These are phyloP conservation scores for zebrafish (Danio rerio) DNA, from an alignment of 2,113 vertebrate species.

Conservation along the genomic window DNA sequence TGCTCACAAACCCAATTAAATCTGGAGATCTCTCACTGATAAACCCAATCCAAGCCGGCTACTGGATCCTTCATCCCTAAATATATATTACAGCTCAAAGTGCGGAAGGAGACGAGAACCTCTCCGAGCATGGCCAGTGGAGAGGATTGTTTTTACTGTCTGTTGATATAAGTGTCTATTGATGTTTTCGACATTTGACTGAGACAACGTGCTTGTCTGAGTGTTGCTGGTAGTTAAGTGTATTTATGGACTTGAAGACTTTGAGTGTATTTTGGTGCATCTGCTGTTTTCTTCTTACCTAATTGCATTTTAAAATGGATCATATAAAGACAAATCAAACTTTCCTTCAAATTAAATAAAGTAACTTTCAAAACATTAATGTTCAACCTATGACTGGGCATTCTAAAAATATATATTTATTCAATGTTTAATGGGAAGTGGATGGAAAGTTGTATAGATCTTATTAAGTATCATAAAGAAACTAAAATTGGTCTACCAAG, in stretches of 20 bases:
- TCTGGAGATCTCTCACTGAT: constrained; percentile 61
- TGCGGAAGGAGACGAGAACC: neutral
- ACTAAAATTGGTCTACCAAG: neutral
- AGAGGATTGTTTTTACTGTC: constrained; percentile 14
- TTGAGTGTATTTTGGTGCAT: neutral
- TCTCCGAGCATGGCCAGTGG: neutral
- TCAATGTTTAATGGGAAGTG: too few species aligned
- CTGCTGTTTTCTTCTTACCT: neutral
- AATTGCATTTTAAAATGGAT: neutral
- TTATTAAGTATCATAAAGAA: neutral
- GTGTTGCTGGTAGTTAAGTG: neutral
- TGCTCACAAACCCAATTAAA: constrained; percentile 68
- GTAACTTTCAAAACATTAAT: too few species aligned
- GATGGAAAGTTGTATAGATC: too few species aligned
- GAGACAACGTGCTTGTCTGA: neutral
- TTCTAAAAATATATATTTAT: too few species aligned
- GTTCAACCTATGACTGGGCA: too few species aligned
- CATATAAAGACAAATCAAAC: neutral
- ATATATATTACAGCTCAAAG: constrained; percentile 47
- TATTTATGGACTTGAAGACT: neutral
- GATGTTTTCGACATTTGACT: constrained; percentile 22
- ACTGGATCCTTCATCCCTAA: constrained; percentile 56
- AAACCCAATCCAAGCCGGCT: constrained; percentile 55
- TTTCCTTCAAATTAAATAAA: too few species aligned
- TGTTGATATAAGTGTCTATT: constrained; percentile 22